Conservation (phyloP, 2,888 invertebrate species). For the Drosophila neotestacea region DNA sequence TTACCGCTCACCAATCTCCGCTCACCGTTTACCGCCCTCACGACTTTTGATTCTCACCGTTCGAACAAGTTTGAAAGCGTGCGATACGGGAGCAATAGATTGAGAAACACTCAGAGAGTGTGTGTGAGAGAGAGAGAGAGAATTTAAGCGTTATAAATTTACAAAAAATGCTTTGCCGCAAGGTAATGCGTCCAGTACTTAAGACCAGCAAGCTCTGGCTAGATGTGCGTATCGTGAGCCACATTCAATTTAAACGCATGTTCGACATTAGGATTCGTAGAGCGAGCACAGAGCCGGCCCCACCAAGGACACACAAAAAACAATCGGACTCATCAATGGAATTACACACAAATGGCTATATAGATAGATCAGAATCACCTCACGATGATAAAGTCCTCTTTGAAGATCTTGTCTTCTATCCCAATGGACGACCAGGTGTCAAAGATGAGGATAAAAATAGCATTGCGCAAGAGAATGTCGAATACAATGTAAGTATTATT, state of each 20-base stretch:
- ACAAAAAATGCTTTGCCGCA: slow-evolving; percentile 40
- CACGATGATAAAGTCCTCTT: slow-evolving; percentile 8
- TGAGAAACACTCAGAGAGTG: neutral
- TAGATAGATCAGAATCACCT: neutral
- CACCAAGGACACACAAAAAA: neutral
- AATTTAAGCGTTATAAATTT: neutral
- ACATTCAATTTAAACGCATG: slow-evolving; percentile 19
- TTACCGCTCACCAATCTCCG: slow-evolving; percentile 5
- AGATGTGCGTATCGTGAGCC: slow-evolving; percentile 15
- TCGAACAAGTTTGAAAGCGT: slow-evolving; percentile 17
- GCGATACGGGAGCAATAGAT: neutral
- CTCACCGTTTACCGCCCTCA: slow-evolving; percentile 1
- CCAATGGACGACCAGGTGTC: slow-evolving; percentile 11
- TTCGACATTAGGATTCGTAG: slow-evolving; percentile 3
- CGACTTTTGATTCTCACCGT: neutral
- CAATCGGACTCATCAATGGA: neutral
- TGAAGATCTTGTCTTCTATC: slow-evolving; percentile 59
- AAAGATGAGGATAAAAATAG: slow-evolving; percentile 6
- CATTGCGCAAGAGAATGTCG: slow-evolving; percentile 37
- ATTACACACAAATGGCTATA: neutral
- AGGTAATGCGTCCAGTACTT: slow-evolving; percentile 43
- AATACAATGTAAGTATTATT: slow-evolving; percentile 53
- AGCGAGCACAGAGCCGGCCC: slow-evolving; percentile 7
- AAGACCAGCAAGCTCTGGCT: slow-evolving; percentile 25
- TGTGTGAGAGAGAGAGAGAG: neutral